Evolutionary conservation across 1,140 invertebrate genomes (phyloP), one percentile per base, ranked within the genome.

Genomic region (Cotesia typhae): DNA sequence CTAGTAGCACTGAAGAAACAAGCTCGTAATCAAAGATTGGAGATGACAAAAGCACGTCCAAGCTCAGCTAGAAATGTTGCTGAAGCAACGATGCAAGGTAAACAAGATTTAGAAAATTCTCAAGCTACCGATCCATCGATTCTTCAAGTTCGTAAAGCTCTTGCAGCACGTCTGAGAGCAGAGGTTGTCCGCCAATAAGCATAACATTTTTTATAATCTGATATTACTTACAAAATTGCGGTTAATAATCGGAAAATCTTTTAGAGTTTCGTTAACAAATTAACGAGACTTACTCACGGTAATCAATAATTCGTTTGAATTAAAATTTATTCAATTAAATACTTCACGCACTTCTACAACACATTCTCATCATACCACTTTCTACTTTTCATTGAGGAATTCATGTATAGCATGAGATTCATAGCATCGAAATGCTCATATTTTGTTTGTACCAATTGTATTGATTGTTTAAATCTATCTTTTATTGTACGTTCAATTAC

Each of bases 1-100:
- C 89, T 98, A 17, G 88, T 98, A 38, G 93, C 93, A 14, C 82
- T 97, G 78, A 98, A 98, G 82, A 94, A 94, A 81, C 90, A 94
- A 83, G 95, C 94, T 17, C 88, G 96, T 35, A 92, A 93, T 78
- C 92, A 93, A 76, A 90, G 93, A 78, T 84, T 98, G 3, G 89
- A 89, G n/a, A 89, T 85, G 9, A 63, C 76, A n/a, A 79, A 77
- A 14, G 64, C 55, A 17, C 81, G 85, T n/a, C 85, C 85, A 7
- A 83, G 83, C 64, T 85, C 85, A 2, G 85, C 85, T 4, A 80
- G 81, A 71, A 75, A 81, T 37, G 77, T 83, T 17, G 85, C 85
- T 0, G 81, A 85, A 20, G 85, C 83, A 12, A 79, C 83, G n/a
- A 81, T 87, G 65, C 84, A 83, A 47, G 83, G 82, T 4, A 77